phyloP scores from a whole-genome alignment of 2,888 invertebrate genomes.

The Eupithecia tripunctaria region DNA sequence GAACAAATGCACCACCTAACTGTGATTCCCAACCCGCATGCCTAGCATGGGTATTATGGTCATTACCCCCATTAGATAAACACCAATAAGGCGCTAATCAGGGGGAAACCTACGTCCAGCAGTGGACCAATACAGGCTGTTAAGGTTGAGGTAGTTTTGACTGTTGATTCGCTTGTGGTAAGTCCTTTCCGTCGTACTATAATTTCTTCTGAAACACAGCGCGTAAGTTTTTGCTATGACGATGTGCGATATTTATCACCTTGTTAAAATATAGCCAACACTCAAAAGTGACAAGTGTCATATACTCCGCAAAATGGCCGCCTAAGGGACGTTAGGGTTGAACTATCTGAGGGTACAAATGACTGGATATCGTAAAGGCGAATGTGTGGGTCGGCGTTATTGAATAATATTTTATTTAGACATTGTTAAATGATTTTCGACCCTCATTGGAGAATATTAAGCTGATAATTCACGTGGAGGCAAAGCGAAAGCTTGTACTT shows the following conservation, averaged over 20 bases:
- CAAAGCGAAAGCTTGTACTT: background rate
- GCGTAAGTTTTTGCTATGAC: too few relatives aligned
- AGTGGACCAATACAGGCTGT: too few relatives aligned
- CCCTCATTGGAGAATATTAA: background rate
- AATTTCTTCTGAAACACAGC: too few relatives aligned
- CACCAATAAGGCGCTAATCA: too few relatives aligned
- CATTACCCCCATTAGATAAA: too few relatives aligned
- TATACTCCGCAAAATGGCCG: conserved; percentile 25
- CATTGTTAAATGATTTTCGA: conserved; percentile 17
- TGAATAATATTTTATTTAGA: conserved; percentile 34
- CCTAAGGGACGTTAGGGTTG: conserved; percentile 24
- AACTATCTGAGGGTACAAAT: conserved; percentile 28
- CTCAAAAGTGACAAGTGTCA: conserved; percentile 28
- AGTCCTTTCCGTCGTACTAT: too few relatives aligned
- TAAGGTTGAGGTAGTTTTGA: too few relatives aligned
- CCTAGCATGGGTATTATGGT: too few relatives aligned
- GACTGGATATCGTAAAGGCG: conserved; percentile 27
- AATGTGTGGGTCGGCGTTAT: conserved; percentile 30
- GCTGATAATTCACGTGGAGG: conserved; percentile 1
- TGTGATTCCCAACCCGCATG: too few relatives aligned
- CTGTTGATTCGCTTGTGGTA: too few relatives aligned
- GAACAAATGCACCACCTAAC: too few relatives aligned
- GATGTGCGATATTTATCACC: conserved; percentile 18
- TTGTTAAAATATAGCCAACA: conserved; percentile 23
- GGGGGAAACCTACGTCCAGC: too few relatives aligned